Conservation (phyloP, 2,113 vertebrate genomes). For the Eulemur rufifrons region DNA sequence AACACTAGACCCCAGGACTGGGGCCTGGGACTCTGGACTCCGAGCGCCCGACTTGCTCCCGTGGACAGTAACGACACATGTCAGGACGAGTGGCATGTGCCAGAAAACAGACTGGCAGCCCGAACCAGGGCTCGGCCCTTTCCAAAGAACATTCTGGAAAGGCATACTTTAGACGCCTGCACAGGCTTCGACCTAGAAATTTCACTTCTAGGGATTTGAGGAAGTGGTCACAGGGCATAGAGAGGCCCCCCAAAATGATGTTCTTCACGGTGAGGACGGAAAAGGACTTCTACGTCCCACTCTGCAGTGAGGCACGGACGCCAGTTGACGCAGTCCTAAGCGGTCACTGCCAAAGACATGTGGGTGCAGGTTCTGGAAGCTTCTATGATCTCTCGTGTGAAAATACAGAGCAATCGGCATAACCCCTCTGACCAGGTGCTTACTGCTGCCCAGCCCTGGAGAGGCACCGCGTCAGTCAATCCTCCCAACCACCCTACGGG, state of each 20-base stretch:
- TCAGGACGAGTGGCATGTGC: no score
- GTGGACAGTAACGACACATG: background rate
- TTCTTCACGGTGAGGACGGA: rapidly evolving
- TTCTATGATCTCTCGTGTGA: background rate
- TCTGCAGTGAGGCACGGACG: rapidly evolving
- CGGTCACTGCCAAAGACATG: rapidly evolving
- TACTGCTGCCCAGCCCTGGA: no score
- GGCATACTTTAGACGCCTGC: background rate
- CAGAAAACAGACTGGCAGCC: background rate
- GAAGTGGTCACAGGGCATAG: rapidly evolving
- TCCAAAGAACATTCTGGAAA: background rate
- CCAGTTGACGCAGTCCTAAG: rapidly evolving
- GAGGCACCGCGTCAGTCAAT: background rate
- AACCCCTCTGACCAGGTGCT: background rate
- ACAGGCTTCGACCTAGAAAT: background rate
- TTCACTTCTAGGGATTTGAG: background rate
- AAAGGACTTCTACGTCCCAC: rapidly evolving
- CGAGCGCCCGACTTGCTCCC: no score
- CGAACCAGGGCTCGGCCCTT: background rate
- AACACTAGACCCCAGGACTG: background rate
- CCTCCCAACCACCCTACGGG: rapidly evolving
- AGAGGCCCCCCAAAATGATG: background rate
- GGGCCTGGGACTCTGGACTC: no score
- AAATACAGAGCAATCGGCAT: background rate
- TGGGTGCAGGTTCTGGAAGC: background rate